Base-by-base conservation (phyloP, 2,888 invertebrate genomes). In the Drosophila niveifrons region DNA sequence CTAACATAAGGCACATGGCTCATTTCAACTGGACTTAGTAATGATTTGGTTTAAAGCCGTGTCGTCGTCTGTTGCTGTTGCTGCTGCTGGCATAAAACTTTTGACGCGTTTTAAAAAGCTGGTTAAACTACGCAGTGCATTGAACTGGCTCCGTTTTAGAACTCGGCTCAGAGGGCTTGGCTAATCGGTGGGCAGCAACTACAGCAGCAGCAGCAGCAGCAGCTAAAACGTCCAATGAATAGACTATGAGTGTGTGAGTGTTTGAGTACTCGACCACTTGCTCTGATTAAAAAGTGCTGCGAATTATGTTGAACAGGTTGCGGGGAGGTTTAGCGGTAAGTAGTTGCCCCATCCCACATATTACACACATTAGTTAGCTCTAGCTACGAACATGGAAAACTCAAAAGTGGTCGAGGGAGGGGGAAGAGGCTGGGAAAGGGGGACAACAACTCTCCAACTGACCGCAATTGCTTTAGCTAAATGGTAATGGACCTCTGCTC, bases 181-280 rank as follows among this genome's bases (percentile, higher is more conserved):
- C 82, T 84, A 84, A 81, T 81, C 81, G 80, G 43, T 78, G 78
- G 80, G 43, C 55, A 44, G 66, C 81, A 72, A 51, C n/a, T n/a
- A n/a, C 50, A 48, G 62, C 66, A 48, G 74, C 70, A 48, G 76
- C 72, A n/a, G n/a, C 50, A 48, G 62, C 66, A 48, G 74, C 70
- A 48, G 76, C 72, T 61, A 51, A 53, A 57, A 39, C 17, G 51
- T 39, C 34, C 36, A 47, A 57, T 57, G 57, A 57, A 57, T 57
- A 57, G 57, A 47, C 57, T 47, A 46, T 44, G 52, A 67, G 57
- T 72, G 53, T 50, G 29, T 13, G 4, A 34, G 44, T 64, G 9
- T 23, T 4, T 2, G 59, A 17, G 34, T 43, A 52, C 57, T 66
- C 46, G 53, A 66, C 68, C 72, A 75, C 68, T 75, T 75, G 75